These are phyloP conservation scores for Teleogryllus occipitalis DNA, from an alignment of 1,140 invertebrate species.

Conservation along the genomic window DNA sequence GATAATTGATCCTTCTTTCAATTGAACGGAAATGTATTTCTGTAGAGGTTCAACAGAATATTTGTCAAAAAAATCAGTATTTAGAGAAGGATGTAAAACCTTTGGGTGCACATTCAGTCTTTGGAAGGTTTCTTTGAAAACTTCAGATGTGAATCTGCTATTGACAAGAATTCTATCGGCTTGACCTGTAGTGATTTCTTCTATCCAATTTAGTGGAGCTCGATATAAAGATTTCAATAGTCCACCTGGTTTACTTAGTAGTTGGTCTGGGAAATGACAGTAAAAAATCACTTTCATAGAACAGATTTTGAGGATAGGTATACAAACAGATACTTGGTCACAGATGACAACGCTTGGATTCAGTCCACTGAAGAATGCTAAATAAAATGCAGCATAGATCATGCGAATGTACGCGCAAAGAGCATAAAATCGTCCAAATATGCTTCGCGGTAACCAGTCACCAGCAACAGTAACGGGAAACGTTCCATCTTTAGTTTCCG, in stretches of 20 bases:
- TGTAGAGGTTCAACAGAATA: slow-evolving; percentile 43
- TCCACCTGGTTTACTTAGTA: slow-evolving; percentile 62
- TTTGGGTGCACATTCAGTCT: slow-evolving; percentile 57
- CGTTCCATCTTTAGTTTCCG: slow-evolving; percentile 82
- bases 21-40: slow-evolving; percentile 34
- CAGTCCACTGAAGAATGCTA: slow-evolving; percentile 44
- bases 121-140: slow-evolving; percentile 80
- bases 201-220: slow-evolving; percentile 81
- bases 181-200: slow-evolving; percentile 77
- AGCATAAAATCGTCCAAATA: slow-evolving; percentile 82
- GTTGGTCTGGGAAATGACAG: slow-evolving; percentile 95
- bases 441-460: slow-evolving; percentile 71
- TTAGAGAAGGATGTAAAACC: slow-evolving; percentile 91
- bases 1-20: slow-evolving; percentile 47
- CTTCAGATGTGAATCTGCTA: slow-evolving; percentile 78
- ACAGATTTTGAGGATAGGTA: slow-evolving; percentile 68
- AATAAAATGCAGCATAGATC: slow-evolving; percentile 67
- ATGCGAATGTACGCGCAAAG: slow-evolving; percentile 91
- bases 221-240: slow-evolving; percentile 74
- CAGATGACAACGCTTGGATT: slow-evolving; percentile 80
- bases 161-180: slow-evolving; percentile 91
- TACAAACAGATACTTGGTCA: slow-evolving; percentile 82
- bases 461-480: slow-evolving; percentile 75
- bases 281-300: slow-evolving; percentile 78
- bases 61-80: slow-evolving; percentile 66